Evolutionary conservation across 2,113 vertebrate genomes (phyloP).

Genomic region (Emydocephalus ijimae): DNA sequence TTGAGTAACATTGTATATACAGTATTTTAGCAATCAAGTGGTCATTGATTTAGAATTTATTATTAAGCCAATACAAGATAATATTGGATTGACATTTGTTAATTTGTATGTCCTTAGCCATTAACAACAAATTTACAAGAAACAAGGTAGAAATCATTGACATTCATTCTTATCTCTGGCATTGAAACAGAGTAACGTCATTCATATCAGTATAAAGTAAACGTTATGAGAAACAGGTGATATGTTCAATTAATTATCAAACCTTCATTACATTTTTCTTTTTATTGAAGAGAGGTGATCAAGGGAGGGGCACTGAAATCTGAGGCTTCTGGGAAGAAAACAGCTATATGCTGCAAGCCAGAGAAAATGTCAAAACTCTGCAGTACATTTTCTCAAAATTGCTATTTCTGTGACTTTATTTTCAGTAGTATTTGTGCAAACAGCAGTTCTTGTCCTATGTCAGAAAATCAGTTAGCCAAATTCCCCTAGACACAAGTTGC

Average conservation of each 20-base stretch:
- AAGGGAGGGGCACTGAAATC: not conserved
- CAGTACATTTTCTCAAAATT: not conserved
- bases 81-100: not conserved
- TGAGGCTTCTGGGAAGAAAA: not conserved
- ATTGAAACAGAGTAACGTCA: not conserved
- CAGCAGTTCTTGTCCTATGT: conserved; percentile 4
- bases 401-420: not conserved
- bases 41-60: not conserved
- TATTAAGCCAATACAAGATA: not conserved
- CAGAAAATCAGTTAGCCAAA: conserved; percentile 47
- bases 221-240: not conserved
- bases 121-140: not conserved
- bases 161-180: not conserved
- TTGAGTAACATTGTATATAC: not conserved
- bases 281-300: not conserved
- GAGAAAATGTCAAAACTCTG: not conserved
- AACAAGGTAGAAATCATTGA: not conserved
- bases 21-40: not conserved
- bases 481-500: not conserved
- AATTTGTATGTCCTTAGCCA: not conserved
- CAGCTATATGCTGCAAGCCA: not conserved
- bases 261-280: not conserved
- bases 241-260: not conserved
- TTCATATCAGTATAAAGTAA: not conserved
- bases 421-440: not conserved